phyloP scores from a whole-genome alignment of 2,888 invertebrate species.

The Lasioglossum marginatum region DNA sequence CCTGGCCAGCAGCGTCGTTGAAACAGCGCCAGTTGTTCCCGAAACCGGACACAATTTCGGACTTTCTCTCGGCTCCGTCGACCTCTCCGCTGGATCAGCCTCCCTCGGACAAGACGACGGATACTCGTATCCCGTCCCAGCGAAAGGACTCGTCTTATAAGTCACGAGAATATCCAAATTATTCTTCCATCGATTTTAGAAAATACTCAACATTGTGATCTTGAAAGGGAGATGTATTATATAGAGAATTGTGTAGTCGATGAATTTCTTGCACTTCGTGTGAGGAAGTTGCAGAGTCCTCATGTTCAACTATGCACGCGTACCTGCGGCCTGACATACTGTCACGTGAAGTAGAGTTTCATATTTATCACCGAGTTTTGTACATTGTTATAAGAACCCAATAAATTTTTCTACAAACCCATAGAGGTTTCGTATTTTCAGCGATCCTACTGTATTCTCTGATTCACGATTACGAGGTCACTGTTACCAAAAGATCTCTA shows the following conservation, averaged over 20 bases:
- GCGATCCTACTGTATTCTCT: no score
- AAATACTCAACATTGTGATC: background rate
- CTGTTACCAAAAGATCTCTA: background rate
- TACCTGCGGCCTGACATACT: background rate
- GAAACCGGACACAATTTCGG: background rate
- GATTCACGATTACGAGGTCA: background rate
- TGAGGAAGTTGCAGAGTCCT: background rate
- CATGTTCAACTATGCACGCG: background rate
- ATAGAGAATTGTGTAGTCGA: background rate
- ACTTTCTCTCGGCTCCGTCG: background rate
- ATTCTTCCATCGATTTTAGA: background rate
- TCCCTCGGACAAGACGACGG: conserved; percentile 42
- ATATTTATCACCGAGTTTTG: background rate
- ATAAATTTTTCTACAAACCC: conserved; percentile 21
- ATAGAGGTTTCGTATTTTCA: background rate
- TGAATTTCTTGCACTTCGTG: background rate
- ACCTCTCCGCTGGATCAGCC: conserved; percentile 3
- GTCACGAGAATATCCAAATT: background rate
- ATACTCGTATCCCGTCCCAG: conserved; percentile 68
- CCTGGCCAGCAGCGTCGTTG: background rate
- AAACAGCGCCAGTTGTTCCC: background rate
- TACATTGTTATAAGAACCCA: background rate
- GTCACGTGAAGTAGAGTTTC: background rate
- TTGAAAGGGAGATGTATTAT: no score
- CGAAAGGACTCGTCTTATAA: conserved; percentile 57